phyloP scores from a whole-genome alignment of 2,797 vertebrate species.

The Chromobotia macracanthus region DNA sequence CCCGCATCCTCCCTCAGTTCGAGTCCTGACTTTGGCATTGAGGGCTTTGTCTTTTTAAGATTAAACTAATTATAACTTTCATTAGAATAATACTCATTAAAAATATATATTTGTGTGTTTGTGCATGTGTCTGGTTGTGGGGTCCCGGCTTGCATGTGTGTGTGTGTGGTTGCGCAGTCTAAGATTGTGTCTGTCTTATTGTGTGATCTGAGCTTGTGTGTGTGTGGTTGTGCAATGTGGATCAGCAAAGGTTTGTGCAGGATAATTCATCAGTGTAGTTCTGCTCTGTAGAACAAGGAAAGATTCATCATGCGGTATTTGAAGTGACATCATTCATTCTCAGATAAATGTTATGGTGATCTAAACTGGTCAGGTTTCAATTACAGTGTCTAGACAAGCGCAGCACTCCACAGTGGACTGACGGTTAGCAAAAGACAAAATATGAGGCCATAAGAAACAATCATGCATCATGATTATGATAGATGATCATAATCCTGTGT shows the following conservation, averaged over 20 bases:
- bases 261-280: conserved; percentile 41
- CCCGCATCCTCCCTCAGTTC: too few species aligned
- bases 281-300: conserved; percentile 41
- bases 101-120: too few species aligned
- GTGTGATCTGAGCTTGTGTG: conserved; percentile 31
- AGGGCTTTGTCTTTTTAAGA: too few species aligned
- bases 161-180: conserved; percentile 12
- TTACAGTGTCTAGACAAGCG: conserved; percentile 53
- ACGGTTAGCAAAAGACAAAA: neutral
- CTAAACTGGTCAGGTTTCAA: conserved; percentile 54
- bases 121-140: too few species aligned
- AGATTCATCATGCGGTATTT: conserved; percentile 60
- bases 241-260: conserved; percentile 45
- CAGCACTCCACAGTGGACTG: conserved; percentile 25
- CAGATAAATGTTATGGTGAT: conserved; percentile 55
- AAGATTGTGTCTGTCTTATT: neutral
- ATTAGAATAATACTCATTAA: too few species aligned
- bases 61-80: too few species aligned
- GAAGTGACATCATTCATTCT: conserved; percentile 45
- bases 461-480: too few species aligned
- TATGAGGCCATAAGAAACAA: neutral
- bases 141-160: too few species aligned
- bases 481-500: too few species aligned
- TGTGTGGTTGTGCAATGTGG: neutral
- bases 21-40: too few species aligned